Base-by-base conservation (phyloP, 2,113 vertebrate species). In the Chaenogobius annularis region DNA sequence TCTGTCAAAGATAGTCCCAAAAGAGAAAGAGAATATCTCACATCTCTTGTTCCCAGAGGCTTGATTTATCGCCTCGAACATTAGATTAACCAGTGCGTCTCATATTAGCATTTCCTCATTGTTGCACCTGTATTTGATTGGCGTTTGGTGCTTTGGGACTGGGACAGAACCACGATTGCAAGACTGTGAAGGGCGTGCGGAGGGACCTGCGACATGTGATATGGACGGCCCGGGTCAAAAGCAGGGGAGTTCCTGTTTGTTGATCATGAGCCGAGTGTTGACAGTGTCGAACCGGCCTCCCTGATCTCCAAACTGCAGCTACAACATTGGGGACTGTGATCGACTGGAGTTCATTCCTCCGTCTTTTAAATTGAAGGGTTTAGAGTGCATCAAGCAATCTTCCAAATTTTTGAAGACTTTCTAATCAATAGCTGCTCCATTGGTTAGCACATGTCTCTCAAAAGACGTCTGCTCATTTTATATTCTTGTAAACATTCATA, bases 191-290 rank as follows among this genome's bases (percentile, higher is more conserved):
- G n/a, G 12, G n/a, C 35, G 64, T 68, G 73, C 13, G 62, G 73
- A 77, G 46, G 43, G 74, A 0, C 26, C 1, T 48, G 13, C n/a
- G n/a, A n/a, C n/a, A n/a, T n/a, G 66, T 31, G 35, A 94, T 94
- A 95, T 85, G 91, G 94, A 95, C 93, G 86, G 84, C 75, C 0
- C 0, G 89, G 93, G 93, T 95, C 93, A 92, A 84, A 17, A 88
- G 83, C 2, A 78, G n/a, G 82, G 92, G 91, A 79, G 83, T n/a
- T 90, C 89, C 83, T 78, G 26, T 92, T 91, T 94, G 91, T 86
- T 89, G 91, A 88, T 82, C 82, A 81, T 80, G 81, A 79, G 68
- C 20, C 63, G 83, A 80, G 93, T 95, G 95, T 91, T 96, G 94
- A 96, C 94, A 97, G 93, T 90, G 48, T 61, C 70, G 67, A 54